Evolutionary conservation across 2,113 vertebrate genomes (phyloP).

Genomic region (Miniopterus natalensis): DNA sequence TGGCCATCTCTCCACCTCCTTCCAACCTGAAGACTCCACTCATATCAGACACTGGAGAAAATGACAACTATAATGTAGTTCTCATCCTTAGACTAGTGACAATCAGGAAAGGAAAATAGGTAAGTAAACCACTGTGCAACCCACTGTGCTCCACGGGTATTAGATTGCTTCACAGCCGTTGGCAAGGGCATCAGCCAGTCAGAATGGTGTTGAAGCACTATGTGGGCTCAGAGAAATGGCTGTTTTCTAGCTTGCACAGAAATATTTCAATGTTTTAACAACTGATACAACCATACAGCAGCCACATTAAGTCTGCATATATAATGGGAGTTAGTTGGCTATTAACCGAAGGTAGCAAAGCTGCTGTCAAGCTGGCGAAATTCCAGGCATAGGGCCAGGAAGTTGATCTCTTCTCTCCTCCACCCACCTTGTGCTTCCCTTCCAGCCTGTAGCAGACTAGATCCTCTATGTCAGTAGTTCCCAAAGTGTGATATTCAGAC

Average conservation of each 20-base stretch:
- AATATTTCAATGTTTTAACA: neutral
- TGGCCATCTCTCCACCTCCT: neutral
- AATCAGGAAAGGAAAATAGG: neutral
- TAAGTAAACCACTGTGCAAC: neutral
- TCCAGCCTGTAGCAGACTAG: neutral
- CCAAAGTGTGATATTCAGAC: neutral
- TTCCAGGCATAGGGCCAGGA: neutral
- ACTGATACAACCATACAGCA: neutral
- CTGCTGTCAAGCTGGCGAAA: neutral
- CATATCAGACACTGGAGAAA: slow-evolving; percentile 33
- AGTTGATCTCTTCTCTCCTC: neutral
- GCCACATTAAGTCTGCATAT: neutral
- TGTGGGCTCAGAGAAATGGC: neutral
- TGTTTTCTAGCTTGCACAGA: neutral
- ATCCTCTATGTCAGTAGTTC: neutral
- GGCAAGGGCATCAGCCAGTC: neutral
- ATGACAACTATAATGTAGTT: neutral
- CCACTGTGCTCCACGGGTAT: neutral
- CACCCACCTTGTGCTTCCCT: neutral
- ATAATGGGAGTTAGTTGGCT: neutral
- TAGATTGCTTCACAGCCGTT: neutral
- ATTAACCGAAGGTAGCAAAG: neutral
- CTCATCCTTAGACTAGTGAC: neutral
- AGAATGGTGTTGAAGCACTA: neutral
- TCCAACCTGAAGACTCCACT: neutral